phyloP scores from a whole-genome alignment of 2,797 vertebrate species.

The Leucoraja ocellata region DNA sequence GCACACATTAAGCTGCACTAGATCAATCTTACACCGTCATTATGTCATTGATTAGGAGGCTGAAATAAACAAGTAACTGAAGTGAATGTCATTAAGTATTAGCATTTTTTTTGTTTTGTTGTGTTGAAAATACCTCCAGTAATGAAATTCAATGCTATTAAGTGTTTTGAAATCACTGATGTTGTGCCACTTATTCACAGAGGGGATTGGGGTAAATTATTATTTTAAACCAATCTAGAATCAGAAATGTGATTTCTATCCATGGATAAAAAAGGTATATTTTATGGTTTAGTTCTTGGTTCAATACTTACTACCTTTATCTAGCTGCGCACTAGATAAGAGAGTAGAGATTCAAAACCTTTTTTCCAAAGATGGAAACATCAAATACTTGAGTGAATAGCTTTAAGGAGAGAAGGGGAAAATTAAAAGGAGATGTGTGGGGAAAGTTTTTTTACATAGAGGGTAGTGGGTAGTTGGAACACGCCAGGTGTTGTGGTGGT shows the following conservation, averaged over 20 bases:
- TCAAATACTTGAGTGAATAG: too few relatives aligned
- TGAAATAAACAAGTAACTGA: neutral
- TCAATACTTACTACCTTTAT: neutral
- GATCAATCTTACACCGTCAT: neutral
- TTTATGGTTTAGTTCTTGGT: neutral
- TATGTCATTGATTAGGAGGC: constrained; percentile 6
- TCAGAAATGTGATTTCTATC: neutral
- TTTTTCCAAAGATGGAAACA: too few relatives aligned
- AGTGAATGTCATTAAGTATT: neutral
- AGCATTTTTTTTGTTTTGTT: neutral
- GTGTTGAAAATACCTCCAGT: neutral
- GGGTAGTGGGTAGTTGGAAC: too few relatives aligned
- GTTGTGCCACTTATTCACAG: neutral
- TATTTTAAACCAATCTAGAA: neutral
- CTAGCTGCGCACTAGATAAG: too few relatives aligned
- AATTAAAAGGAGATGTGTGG: too few relatives aligned
- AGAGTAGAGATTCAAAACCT: too few relatives aligned
- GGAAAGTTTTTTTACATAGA: too few relatives aligned
- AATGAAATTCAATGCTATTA: neutral
- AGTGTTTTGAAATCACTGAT: neutral
- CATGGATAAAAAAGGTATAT: neutral
- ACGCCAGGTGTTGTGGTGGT: too few relatives aligned
- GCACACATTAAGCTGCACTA: neutral
- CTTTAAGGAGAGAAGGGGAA: too few relatives aligned
- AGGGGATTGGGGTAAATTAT: neutral